Evolutionary conservation across 2,888 invertebrate genomes (phyloP), one percentile per base, ranked within the genome.

Genomic region (Epirrhoe tristata): DNA sequence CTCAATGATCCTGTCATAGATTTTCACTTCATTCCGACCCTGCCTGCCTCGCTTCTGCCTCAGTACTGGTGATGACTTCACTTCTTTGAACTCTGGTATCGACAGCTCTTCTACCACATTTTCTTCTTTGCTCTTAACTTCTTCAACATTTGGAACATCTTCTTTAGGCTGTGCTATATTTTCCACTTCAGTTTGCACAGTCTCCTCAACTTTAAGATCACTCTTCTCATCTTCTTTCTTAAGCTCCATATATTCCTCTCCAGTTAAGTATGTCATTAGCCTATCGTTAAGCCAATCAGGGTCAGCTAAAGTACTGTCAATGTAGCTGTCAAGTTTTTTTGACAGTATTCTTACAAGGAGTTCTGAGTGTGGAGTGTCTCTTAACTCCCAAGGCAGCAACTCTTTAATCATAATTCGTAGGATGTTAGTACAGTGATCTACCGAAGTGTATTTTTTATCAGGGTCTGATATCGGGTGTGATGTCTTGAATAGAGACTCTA

Each of bases 341-440:
- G 96, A 93, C 57, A 96, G 74, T 69, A 96, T 94, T 48, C 96
- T 93, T 5, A 95, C 90, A 4, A 96, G 82, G 36, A 95, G 82
- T 81, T 95, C 95, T 0, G 95, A 95, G 55, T 96, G 95, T 10
- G 96, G 93, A 0, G 96, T 96, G 72, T 95, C 96, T 91, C 95
- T 95, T 4, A 96, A 78, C 77, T 96, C 96, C 94, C 95, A 96
- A 0, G 95, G 95, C 0, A 96, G 87, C 36, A 96, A 92, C 76
- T 96, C 95, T 74, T 94, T 94, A 10, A 96, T 81, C 10, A 96
- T 82, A 8, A 94, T 88, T n/a, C 95, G 91, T 31, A 95, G 81
- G 66, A 95, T 91, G 74, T 95, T 93, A 1, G 95, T 88, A 69
- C 94, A 95, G 74, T 95, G 95, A 57, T 95, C 95, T 6, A 94